phyloP scores from a whole-genome alignment of 2,113 vertebrate genomes.

The Origma solitaria region DNA sequence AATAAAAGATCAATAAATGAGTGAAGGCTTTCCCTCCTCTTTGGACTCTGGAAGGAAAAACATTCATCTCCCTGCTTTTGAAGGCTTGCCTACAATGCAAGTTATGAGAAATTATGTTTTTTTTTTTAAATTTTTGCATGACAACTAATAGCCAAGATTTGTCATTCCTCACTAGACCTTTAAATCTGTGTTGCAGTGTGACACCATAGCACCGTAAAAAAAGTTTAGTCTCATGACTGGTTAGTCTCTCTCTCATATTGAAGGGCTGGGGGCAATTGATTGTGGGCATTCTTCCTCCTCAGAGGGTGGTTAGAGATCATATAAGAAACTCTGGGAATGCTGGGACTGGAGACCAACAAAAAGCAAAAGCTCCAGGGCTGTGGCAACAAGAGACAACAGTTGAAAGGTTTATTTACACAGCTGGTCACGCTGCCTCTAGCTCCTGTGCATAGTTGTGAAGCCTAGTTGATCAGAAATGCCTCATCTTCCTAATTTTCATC shows the following conservation, averaged over 20 bases:
- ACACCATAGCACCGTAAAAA: background rate
- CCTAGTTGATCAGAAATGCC: background rate
- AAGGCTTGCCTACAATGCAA: background rate
- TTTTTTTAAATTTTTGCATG: background rate
- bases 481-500: background rate
- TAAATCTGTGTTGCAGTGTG: background rate
- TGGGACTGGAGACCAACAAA: too few relatives aligned
- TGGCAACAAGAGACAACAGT: background rate
- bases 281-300: background rate
- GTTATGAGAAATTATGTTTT: background rate
- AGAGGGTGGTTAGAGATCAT: background rate
- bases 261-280: background rate
- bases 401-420: too few relatives aligned
- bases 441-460: background rate
- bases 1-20: background rate
- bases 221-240: background rate
- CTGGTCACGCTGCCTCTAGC: background rate
- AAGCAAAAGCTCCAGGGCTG: background rate
- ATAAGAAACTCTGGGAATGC: background rate
- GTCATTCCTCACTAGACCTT: background rate
- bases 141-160: background rate
- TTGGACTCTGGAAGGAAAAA: background rate
- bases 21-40: background rate
- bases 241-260: background rate
- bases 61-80: background rate